A percentile compares a stretch with the other conserved stretches of the same genome.
These are phyloP conservation scores for Tamias sibiricus DNA, from an alignment of 2,113 vertebrate species.

Conservation along the genomic window DNA sequence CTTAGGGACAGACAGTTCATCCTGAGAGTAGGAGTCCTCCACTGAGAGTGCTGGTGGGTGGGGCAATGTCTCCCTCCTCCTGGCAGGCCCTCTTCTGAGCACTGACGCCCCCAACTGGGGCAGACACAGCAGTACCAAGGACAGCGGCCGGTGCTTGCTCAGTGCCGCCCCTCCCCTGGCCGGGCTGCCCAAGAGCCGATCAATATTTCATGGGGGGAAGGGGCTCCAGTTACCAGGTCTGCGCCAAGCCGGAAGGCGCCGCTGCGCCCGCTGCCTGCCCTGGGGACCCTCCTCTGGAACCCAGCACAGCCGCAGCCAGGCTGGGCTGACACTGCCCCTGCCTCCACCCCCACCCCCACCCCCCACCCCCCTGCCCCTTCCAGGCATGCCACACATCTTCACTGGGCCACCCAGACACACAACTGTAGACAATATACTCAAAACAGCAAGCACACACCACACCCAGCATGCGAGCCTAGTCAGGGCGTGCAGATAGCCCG, in stretches of 20 bases:
- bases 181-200: not conserved
- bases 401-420: not conserved
- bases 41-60: not conserved
- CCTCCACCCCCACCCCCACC: no score
- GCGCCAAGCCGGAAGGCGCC: conserved; percentile 65
- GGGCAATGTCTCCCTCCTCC: not conserved
- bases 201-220: conserved; percentile 76
- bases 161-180: not conserved
- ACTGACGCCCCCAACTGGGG: accelerated
- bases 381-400: not conserved
- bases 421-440: not conserved
- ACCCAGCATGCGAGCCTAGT: not conserved
- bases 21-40: not conserved
- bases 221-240: conserved; percentile 67
- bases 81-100: not conserved
- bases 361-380: not conserved
- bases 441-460: conserved; percentile 48
- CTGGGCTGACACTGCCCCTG: not conserved
- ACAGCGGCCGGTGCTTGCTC: conserved; percentile 46
- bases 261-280: not conserved
- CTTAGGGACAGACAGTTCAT: not conserved
- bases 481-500: not conserved
- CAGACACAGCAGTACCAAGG: conserved; percentile 70
- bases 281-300: conserved; percentile 38
- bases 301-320: not conserved